Percentiles rank a stretch among this genome's conserved stretches.
Conservation (phyloP, 2,888 invertebrate genomes). For the Periphyllus acericola region DNA sequence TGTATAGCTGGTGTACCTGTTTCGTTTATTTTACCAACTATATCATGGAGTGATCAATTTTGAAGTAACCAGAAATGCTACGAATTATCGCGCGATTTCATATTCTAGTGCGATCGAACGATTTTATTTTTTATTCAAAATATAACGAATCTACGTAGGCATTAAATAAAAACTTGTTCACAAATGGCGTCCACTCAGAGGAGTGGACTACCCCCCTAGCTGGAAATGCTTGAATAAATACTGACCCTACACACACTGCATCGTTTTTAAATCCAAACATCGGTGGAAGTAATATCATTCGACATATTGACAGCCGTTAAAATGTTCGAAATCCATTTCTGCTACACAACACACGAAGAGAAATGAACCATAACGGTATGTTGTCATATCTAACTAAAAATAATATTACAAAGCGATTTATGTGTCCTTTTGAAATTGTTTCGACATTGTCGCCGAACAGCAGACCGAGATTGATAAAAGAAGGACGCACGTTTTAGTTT, state of each 20-base stretch:
- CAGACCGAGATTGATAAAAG: not conserved
- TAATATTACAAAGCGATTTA: not conserved
- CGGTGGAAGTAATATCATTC: constrained; percentile 10
- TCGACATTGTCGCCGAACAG: constrained; percentile 27
- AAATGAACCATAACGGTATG: constrained; percentile 29
- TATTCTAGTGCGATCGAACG: too few relatives aligned
- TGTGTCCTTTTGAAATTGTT: constrained; percentile 23
- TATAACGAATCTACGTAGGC: not conserved
- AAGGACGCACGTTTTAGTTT: not conserved
- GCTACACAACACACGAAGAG: not conserved
- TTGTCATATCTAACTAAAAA: not conserved
- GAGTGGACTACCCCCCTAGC: not conserved
- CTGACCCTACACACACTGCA: not conserved
- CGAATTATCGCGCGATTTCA: too few relatives aligned
- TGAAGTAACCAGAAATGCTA: too few relatives aligned
- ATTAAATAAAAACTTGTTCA: not conserved
- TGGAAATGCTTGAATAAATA: not conserved
- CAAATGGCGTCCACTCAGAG: not conserved
- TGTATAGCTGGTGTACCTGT: not conserved
- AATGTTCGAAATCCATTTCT: constrained; percentile 18
- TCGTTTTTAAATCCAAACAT: not conserved
- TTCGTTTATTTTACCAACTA: too few relatives aligned
- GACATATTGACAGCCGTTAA: constrained; percentile 47
- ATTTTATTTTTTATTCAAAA: too few relatives aligned
- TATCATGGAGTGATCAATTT: too few relatives aligned